These are phyloP conservation scores for Hippocampus zosterae DNA, from an alignment of 2,113 vertebrate genomes.

Conservation along the genomic window DNA sequence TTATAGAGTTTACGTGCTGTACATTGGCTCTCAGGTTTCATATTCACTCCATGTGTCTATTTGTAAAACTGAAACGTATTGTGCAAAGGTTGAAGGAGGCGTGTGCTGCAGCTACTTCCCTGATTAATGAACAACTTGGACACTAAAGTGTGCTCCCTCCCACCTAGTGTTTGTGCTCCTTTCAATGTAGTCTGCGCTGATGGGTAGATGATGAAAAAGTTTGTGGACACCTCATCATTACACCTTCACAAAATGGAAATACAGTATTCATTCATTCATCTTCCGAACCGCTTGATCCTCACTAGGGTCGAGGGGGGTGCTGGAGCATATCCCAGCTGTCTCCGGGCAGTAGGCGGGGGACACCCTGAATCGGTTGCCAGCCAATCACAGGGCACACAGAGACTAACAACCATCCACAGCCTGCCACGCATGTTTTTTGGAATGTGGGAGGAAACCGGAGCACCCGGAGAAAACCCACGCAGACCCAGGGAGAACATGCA, in stretches of 20 bases:
- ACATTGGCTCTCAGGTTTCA: slow-evolving; percentile 19
- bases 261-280: too few relatives aligned
- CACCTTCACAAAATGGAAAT: not conserved
- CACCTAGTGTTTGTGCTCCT: slow-evolving; percentile 18
- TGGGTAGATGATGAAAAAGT: slow-evolving; percentile 8
- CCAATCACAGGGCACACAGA: too few relatives aligned
- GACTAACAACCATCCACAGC: too few relatives aligned
- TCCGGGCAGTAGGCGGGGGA: too few relatives aligned
- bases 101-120: slow-evolving; percentile 49
- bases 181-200: slow-evolving; percentile 40
- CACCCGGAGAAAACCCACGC: too few relatives aligned
- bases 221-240: not conserved
- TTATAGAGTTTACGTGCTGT: not conserved
- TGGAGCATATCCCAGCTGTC: too few relatives aligned
- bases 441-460: too few relatives aligned
- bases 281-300: too few relatives aligned
- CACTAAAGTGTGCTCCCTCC: slow-evolving; percentile 49
- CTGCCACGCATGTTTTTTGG: too few relatives aligned
- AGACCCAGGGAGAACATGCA: too few relatives aligned
- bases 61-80: slow-evolving; percentile 54
- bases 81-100: slow-evolving; percentile 68
- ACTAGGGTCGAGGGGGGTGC: too few relatives aligned
- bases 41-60: slow-evolving; percentile 8
- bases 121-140: slow-evolving; percentile 73
- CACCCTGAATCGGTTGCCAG: too few relatives aligned